A percentile compares a stretch with the other conserved stretches of the same genome.
phyloP scores from a whole-genome alignment of 2,797 vertebrate genomes.

The Vireo griseus region DNA sequence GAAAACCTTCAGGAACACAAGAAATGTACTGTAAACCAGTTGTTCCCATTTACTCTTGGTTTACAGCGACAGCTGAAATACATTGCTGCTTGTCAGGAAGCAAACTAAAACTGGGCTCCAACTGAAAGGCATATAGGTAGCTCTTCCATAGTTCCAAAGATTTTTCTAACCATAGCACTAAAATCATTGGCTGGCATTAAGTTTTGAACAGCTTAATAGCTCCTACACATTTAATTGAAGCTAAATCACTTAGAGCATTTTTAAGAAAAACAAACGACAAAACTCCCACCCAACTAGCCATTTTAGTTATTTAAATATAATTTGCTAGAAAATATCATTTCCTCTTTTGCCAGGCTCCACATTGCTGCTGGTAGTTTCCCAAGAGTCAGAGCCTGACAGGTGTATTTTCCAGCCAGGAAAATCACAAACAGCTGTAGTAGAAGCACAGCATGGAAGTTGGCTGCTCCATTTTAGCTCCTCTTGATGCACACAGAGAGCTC shows the following conservation, averaged over 20 bases:
- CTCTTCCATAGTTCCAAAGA: neutral
- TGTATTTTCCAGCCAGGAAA: neutral
- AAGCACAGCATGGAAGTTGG: neutral
- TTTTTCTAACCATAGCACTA: neutral
- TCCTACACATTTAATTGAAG: neutral
- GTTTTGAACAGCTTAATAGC: neutral
- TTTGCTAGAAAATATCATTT: neutral
- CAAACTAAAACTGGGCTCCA: neutral
- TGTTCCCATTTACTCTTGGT: neutral
- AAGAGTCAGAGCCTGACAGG: neutral
- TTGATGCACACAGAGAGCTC: neutral
- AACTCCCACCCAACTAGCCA: neutral
- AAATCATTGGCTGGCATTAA: neutral
- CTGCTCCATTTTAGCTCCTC: neutral
- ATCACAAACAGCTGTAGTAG: neutral
- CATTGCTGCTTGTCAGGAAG: neutral
- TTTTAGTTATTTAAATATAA: neutral
- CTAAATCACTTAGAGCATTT: neutral
- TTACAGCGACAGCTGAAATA: neutral
- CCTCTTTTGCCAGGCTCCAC: neutral
- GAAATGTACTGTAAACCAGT: neutral
- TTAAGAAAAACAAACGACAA: neutral
- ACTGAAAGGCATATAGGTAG: neutral
- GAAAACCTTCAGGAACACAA: neutral
- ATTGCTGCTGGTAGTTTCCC: neutral